Base-by-base conservation (phyloP, 2,113 vertebrate genomes). In the Chamaea fasciata region DNA sequence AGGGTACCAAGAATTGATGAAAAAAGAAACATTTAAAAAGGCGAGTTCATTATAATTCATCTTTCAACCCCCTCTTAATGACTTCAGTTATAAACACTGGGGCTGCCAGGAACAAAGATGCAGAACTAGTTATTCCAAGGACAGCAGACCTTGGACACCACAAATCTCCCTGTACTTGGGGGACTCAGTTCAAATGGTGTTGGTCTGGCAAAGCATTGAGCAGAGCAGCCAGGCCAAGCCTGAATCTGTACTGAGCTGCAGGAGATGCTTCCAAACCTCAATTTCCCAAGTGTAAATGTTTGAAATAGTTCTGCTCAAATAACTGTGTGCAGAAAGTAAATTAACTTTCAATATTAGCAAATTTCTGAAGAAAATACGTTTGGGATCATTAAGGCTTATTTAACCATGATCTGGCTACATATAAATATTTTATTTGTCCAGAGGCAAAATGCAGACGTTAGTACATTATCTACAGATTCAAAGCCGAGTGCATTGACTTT, bases 401-500 rank as follows among this genome's bases (percentile, higher is more conserved):
- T 77, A 88, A 75, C 62, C 49, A 75, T 23, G 33, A 74, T 88
- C 47, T 70, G 73, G 47, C 41, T 79, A 81, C 18, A 59, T 69
- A 69, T 57, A 95, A 91, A 94, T 92, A 91, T 27, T 89, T 62
- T 37, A 84, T 92, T 90, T 91, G 35, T 70, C 73, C 60, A 74
- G 59, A 64, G 62, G 83, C 76, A 92, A 75, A 83, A 86, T 41
- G 60, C 69, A 94, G 65, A 73, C 0, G 0, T 64, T 71, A 64
- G 56, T 57, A 59, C 37, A 37, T 63, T 78, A 92, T 9, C 80
- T 60, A 52, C 89, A 89, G 69, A 94, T 47, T 67, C 60, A 68
- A 90, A 85, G 64, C 75, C 92, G 87, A 93, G 71, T 81, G 63
- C 50, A 63, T 47, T 90, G 91, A 95, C 71, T 95, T 92, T 68